A percentile compares a stretch with the other conserved stretches of the same genome.
Evolutionary conservation across 2,888 invertebrate genomes (phyloP).

Genomic region (Apoderus coryli): DNA sequence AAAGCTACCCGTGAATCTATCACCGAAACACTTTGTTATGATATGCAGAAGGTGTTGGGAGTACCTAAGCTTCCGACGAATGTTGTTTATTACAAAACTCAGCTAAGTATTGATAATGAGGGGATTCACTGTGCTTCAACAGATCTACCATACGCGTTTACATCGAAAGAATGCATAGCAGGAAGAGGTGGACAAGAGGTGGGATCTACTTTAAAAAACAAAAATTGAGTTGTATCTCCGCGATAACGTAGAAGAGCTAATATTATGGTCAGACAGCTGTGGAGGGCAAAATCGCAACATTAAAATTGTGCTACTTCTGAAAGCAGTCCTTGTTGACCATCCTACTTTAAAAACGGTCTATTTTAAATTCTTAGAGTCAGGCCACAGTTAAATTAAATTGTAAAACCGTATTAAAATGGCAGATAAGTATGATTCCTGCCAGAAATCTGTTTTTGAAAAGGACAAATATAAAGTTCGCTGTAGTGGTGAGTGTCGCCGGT

Average conservation of each 20-base stretch:
- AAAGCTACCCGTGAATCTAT: slow-evolving; percentile 1
- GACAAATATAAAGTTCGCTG: too few relatives aligned
- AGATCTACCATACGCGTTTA: slow-evolving; percentile 18
- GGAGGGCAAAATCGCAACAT: slow-evolving; percentile 15
- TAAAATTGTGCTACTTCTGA: slow-evolving; percentile 15
- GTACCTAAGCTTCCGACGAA: slow-evolving; percentile 14
- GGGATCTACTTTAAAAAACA: slow-evolving; percentile 17
- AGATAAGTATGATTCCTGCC: too few relatives aligned
- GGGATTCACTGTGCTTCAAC: slow-evolving; percentile 17
- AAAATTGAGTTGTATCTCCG: slow-evolving; percentile 13
- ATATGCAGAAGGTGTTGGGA: slow-evolving; percentile 10
- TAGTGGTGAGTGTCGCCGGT: too few relatives aligned
- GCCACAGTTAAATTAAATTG: too few relatives aligned
- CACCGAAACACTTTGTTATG: slow-evolving; percentile 1
- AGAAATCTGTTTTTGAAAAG: too few relatives aligned
- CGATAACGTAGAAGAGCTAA: slow-evolving; percentile 11
- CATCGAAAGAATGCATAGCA: slow-evolving; percentile 20
- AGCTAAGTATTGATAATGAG: slow-evolving; percentile 19
- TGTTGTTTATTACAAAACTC: slow-evolving; percentile 14
- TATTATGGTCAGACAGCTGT: slow-evolving; percentile 16
- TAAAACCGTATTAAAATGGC: too few relatives aligned
- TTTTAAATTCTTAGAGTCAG: slow-evolving; percentile 3
- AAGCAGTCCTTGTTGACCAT: slow-evolving; percentile 10
- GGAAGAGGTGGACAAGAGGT: slow-evolving; percentile 21
- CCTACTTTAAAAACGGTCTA: slow-evolving; percentile 4